Evolutionary conservation across 2,888 invertebrate genomes (phyloP).

Genomic region (Aleiodes testaceus): DNA sequence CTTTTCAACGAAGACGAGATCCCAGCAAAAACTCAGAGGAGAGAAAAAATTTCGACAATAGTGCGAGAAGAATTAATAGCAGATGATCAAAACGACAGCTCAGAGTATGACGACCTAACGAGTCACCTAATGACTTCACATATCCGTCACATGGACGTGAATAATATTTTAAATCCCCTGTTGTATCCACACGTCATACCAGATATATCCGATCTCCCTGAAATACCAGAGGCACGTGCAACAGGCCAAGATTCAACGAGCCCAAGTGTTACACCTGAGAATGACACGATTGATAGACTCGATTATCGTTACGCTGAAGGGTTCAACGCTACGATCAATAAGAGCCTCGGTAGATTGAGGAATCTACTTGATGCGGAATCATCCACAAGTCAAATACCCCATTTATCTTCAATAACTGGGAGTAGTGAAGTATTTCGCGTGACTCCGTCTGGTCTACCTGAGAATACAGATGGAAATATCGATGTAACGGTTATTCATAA

Average conservation of each 20-base stretch:
- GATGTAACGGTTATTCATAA: conserved; percentile 61
- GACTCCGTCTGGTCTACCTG: conserved; percentile 60
- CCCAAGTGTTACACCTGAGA: conserved; percentile 55
- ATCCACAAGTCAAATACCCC: conserved; percentile 23
- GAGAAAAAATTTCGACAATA: conserved; percentile 61
- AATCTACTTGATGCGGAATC: conserved; percentile 52
- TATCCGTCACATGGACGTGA: conserved; percentile 63
- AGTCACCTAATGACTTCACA: conserved; percentile 64
- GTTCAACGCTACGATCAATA: conserved; percentile 59
- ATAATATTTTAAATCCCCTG: conserved; percentile 66
- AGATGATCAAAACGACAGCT: conserved; percentile 59
- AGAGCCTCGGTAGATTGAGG: conserved; percentile 56
- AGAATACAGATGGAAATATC: conserved; percentile 60
- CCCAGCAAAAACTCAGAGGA: conserved; percentile 45
- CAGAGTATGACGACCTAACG: conserved; percentile 62
- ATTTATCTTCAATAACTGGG: conserved; percentile 37
- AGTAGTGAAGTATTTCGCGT: conserved; percentile 53
- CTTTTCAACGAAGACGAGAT: conserved; percentile 43
- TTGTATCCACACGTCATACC: conserved; percentile 67
- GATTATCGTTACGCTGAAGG: conserved; percentile 63
- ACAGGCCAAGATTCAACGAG: conserved; percentile 37
- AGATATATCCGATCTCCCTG: conserved; percentile 50
- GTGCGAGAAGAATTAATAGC: conserved; percentile 64
- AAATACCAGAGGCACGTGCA: conserved; percentile 13
- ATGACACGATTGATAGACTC: conserved; percentile 60